Conservation (phyloP, 1,140 invertebrate genomes). For the Microvelia longipes region DNA sequence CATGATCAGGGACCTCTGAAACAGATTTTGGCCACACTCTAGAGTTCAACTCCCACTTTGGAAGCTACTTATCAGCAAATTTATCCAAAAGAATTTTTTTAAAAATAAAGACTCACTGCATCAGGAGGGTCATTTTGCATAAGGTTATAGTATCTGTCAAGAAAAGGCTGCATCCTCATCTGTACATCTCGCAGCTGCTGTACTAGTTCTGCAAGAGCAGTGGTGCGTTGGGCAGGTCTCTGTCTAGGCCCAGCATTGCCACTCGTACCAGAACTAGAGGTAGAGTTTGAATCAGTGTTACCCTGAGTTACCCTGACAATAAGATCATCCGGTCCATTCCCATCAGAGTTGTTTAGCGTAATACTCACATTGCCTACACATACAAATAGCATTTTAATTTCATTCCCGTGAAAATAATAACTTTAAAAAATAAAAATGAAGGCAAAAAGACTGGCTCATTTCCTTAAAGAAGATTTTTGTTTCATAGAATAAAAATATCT, state of each 20-base stretch:
- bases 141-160: conserved; percentile 41
- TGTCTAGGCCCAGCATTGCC: neutral
- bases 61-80: no score
- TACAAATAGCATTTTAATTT: no score
- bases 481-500: no score
- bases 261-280: neutral
- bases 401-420: no score
- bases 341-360: neutral
- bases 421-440: no score
- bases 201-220: conserved; percentile 42
- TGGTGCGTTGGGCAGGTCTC: conserved; percentile 29
- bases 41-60: no score
- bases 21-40: no score
- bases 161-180: conserved; percentile 42
- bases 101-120: neutral
- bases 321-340: neutral
- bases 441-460: no score
- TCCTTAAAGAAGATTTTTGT: no score
- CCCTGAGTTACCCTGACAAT: neutral
- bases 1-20: no score
- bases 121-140: conserved; percentile 39
- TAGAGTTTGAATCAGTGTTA: conserved; percentile 1
- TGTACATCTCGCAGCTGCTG: conserved; percentile 41
- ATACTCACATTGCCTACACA: neutral
- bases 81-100: no score